Evolutionary conservation across 1,140 invertebrate genomes (phyloP), one percentile per base, ranked within the genome.

Genomic region (Drosophila ogumai): DNA sequence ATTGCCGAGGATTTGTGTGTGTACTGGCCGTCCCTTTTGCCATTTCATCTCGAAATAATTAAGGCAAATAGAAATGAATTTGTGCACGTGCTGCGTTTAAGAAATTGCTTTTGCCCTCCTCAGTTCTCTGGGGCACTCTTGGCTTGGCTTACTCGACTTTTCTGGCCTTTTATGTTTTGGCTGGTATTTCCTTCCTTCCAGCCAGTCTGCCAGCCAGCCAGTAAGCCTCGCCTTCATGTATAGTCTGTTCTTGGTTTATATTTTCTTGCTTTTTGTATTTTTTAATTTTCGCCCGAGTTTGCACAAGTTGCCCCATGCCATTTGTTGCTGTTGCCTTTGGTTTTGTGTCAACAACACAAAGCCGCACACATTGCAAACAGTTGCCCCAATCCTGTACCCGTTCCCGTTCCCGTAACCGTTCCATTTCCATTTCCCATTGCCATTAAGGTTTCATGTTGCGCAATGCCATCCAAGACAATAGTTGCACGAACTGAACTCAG

Each of bases 1-100:
- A 76, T 82, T 82, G 60, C 61, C 49, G 19, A 40, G 36, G 40
- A 44, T 47, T 73, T 69, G 28, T 80, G 56, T 68, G 57, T 44
- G 75, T 49, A 52, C 57, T 73, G 61, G 50, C 58, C 58, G 57
- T 54, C 46, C 69, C 64, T 76, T 87, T 82, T 77, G 84, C 76
- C 76, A 75, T 84, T 81, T 74, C 72, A 80, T 88, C 67, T 84
- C 36, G 64, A 74, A 90, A 85, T 88, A 88, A 88, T 88, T 88
- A 88, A 84, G 68, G 65, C 61, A 61, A 72, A 57, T 64, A 65
- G 67, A 84, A 88, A 77, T 65, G 73, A 80, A 75, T 81, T 88
- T 67, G 66, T 75, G 76, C 85, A 88, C 84, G 84, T 88, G 85
- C 85, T 88, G 84, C 54, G 65, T 71, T 84, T 72, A 90, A 81